These are phyloP conservation scores for Tanaodytes sp. DNA, from an alignment of 2,888 invertebrate species.

Conservation along the genomic window DNA sequence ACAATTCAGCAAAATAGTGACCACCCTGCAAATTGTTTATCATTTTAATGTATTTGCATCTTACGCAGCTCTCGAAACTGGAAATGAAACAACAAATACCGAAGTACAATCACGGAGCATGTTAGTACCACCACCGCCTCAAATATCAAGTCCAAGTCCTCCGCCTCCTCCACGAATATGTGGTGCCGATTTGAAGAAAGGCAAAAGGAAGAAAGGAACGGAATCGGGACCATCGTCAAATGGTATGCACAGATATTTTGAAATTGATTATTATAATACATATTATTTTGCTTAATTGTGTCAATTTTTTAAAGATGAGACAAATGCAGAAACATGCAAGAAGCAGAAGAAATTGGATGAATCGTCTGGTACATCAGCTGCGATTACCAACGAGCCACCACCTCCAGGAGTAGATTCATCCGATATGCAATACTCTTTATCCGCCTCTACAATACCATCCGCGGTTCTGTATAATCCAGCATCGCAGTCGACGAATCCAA, in stretches of 20 bases:
- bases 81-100: conserved; percentile 5
- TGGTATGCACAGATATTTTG: no score
- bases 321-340: conserved; percentile 59
- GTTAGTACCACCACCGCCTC: conserved; percentile 62
- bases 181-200: conserved; percentile 64
- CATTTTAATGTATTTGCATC: no score
- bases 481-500: conserved; percentile 63
- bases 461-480: conserved; percentile 64
- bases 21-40: no score
- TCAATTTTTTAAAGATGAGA: no score
- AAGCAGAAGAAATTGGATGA: conserved; percentile 5
- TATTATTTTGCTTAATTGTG: no score
- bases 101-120: conserved; percentile 14
- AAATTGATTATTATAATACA: no score
- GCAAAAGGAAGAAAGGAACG: conserved; percentile 60
- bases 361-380: conserved; percentile 14
- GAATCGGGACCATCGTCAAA: no score
- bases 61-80: conserved; percentile 16
- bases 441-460: conserved; percentile 64
- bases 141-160: conserved; percentile 69
- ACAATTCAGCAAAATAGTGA: no score
- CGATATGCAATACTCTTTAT: conserved; percentile 68
- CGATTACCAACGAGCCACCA: conserved; percentile 70
- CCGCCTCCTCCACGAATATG: conserved; percentile 70
- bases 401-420: conserved; percentile 76